These are phyloP conservation scores for Drosophila persimilis DNA, from an alignment of 1,140 invertebrate genomes.

Conservation along the genomic window DNA sequence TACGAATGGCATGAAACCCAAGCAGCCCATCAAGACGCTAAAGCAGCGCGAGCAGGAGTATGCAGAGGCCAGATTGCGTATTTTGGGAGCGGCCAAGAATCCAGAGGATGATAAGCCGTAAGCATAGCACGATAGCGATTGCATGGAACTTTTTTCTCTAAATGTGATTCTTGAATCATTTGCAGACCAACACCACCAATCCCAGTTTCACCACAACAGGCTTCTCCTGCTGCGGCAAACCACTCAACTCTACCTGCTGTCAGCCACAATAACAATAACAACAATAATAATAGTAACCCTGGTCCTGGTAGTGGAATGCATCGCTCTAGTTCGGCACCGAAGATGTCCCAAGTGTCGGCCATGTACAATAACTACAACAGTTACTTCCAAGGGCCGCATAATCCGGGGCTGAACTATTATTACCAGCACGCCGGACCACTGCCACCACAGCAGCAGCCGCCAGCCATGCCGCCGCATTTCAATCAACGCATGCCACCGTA, in stretches of 20 bases:
- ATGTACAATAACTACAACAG: conserved; percentile 69
- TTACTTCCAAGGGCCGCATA: conserved; percentile 52
- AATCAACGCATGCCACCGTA: conserved; percentile 64
- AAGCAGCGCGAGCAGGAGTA: conserved; percentile 95
- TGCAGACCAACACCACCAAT: conserved; percentile 24
- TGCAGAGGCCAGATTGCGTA: conserved; percentile 91
- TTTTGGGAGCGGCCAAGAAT: conserved; percentile 91
- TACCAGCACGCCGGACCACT: conserved; percentile 24
- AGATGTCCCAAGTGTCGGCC: conserved; percentile 60
- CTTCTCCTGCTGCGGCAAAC: conserved; percentile 20
- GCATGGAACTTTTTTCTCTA: not conserved
- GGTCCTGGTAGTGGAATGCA: conserved; percentile 46
- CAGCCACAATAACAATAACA: conserved; percentile 54
- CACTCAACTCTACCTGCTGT: conserved; percentile 30
- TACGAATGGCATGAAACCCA: conserved; percentile 82
- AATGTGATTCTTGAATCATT: not conserved
- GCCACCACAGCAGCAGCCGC: conserved; percentile 32
- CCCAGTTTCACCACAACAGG: conserved; percentile 8
- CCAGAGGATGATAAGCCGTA: conserved; percentile 89
- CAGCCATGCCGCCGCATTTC: conserved; percentile 40
- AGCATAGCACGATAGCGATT: conserved; percentile 54
- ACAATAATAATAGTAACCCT: conserved; percentile 48
- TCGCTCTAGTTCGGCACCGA: conserved; percentile 65
- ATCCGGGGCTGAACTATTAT: conserved; percentile 1
- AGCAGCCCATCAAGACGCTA: conserved; percentile 91